Conservation (phyloP, 2,797 vertebrate genomes). For the Pseudomugil tenellus region DNA sequence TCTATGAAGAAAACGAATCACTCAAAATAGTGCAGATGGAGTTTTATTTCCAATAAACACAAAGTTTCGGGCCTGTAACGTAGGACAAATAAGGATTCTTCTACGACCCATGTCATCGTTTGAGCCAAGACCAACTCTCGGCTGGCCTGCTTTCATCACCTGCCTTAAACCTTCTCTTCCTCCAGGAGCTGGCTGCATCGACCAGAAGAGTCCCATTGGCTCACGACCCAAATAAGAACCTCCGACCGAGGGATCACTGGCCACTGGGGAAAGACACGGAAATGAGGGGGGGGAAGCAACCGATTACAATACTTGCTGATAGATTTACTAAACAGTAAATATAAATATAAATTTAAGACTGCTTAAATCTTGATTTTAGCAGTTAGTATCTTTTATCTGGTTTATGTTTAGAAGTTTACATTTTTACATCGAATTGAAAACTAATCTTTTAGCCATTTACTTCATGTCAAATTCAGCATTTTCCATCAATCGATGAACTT, state of each 20-base stretch:
- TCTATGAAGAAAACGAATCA: conserved; percentile 69
- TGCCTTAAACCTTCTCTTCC: conserved; percentile 74
- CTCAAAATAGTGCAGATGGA: neutral
- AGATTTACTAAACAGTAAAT: neutral
- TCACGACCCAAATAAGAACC: conserved; percentile 85
- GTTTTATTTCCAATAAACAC: neutral
- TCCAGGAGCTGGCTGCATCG: conserved; percentile 75
- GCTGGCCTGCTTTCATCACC: conserved; percentile 23
- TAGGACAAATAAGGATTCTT: neutral
- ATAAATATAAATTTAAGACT: neutral
- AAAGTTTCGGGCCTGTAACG: conserved; percentile 3
- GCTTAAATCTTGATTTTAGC: neutral
- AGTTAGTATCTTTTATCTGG: neutral
- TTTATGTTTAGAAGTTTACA: neutral
- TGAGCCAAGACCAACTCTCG: neutral
- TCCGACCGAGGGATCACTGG: conserved; percentile 76
- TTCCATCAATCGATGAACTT: neutral
- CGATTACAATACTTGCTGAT: neutral
- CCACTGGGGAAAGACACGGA: conserved; percentile 54
- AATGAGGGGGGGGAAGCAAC: neutral
- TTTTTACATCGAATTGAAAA: neutral
- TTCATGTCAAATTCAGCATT: neutral
- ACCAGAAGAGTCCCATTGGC: conserved; percentile 88
- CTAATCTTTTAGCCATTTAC: neutral
- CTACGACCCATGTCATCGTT: neutral